phyloP scores from a whole-genome alignment of 2,113 vertebrate species.

The Otocyon megalotis region DNA sequence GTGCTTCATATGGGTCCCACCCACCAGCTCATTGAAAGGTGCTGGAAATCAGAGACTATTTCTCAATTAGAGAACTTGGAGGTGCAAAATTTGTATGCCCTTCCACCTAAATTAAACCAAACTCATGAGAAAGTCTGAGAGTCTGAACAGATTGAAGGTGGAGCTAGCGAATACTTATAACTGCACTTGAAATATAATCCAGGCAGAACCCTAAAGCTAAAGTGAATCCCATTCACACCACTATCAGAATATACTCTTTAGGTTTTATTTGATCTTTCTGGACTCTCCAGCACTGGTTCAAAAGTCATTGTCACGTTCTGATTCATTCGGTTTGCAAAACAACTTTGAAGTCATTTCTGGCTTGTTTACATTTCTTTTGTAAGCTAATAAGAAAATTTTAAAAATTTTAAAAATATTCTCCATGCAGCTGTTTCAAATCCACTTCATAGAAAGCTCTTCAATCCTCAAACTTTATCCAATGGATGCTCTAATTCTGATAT shows the following conservation, averaged over 20 bases:
- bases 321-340: conserved; percentile 24
- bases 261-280: conserved; percentile 14
- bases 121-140: not conserved
- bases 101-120: not conserved
- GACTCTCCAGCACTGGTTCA: not conserved
- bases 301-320: conserved; percentile 30
- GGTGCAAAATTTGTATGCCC: accelerated
- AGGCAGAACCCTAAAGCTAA: not conserved
- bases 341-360: conserved; percentile 35
- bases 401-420: not conserved
- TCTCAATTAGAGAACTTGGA: not conserved
- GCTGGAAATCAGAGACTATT: not conserved
- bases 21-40: not conserved
- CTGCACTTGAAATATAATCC: not conserved
- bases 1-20: accelerated
- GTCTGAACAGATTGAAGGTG: not conserved
- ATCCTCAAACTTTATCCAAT: not conserved
- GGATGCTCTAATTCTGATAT: not conserved
- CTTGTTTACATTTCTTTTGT: conserved; percentile 29
- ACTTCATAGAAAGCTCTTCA: not conserved
- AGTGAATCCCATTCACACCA: not conserved
- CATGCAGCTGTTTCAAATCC: not conserved
- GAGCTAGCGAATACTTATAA: not conserved
- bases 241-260: not conserved
- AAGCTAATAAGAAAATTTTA: not conserved